Conservation (phyloP, 2,113 vertebrate species). For the Podarcis raffonei region DNA sequence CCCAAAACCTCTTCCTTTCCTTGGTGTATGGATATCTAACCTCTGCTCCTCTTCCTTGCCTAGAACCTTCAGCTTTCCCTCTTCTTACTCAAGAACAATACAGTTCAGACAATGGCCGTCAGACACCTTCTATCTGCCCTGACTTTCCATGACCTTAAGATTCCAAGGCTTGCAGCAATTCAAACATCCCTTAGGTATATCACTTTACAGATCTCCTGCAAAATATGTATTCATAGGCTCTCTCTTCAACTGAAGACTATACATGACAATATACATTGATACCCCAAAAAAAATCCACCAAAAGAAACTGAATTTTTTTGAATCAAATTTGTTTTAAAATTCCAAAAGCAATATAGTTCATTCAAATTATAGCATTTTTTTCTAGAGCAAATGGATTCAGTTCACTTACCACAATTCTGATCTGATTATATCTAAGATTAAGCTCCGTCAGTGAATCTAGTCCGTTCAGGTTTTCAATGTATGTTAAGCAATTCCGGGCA, state of each 20-base stretch:
- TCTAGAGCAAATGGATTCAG: not conserved
- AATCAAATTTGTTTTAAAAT: not conserved
- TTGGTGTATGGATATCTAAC: not conserved
- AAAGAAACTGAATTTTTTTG: not conserved
- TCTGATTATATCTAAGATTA: constrained; percentile 88
- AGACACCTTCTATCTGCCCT: not conserved
- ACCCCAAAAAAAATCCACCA: not conserved
- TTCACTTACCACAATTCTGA: constrained; percentile 87
- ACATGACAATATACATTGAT: not conserved
- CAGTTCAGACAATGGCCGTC: not conserved
- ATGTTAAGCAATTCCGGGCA: constrained; percentile 86
- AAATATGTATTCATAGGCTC: not conserved
- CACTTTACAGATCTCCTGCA: not conserved
- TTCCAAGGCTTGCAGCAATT: not conserved
- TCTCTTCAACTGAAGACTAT: not conserved
- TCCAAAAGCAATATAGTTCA: not conserved
- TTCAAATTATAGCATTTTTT: not conserved
- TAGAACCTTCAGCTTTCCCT: not conserved
- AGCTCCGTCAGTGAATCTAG: constrained; percentile 89
- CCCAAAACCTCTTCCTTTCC: not conserved
- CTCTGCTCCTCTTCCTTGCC: not conserved
- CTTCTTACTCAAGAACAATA: not conserved
- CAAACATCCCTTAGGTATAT: not conserved
- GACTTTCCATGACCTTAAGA: no score
- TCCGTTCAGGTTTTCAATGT: constrained; percentile 86